A percentile compares a stretch with the other conserved stretches of the same genome.
Conservation (phyloP, 2,113 vertebrate species). For the Chlorodrepanis virens region DNA sequence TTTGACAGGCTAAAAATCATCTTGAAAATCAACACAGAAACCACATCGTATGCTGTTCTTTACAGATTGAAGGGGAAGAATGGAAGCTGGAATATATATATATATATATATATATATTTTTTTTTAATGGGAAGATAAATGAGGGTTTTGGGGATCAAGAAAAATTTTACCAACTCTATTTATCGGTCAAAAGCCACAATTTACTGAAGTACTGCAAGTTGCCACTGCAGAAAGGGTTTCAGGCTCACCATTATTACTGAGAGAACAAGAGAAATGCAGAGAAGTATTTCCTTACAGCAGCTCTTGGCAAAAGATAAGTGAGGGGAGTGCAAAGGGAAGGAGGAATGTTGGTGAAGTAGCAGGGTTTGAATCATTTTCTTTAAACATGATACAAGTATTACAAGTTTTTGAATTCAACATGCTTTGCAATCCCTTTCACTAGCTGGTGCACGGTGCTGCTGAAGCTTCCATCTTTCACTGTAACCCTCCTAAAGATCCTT, state of each 20-base stretch:
- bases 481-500: neutral
- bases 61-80: neutral
- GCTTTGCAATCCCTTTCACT: neutral
- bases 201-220: neutral
- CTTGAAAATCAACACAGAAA: slow-evolving; percentile 34
- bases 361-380: neutral
- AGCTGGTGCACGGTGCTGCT: neutral
- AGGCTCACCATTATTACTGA: neutral
- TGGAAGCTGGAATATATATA: neutral
- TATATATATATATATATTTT: neutral
- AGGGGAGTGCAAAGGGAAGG: neutral
- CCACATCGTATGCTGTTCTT: neutral
- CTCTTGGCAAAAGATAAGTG: neutral
- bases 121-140: neutral
- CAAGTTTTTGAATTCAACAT: neutral
- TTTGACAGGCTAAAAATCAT: slow-evolving; percentile 41
- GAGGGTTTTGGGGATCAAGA: neutral
- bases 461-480: no score
- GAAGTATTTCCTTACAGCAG: neutral
- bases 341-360: neutral
- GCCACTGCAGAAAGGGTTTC: neutral
- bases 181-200: neutral
- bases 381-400: neutral
- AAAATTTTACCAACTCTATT: neutral
- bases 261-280: neutral